A percentile compares a stretch with the other conserved stretches of the same genome.
Evolutionary conservation across 1,140 invertebrate species (phyloP).

Genomic region (Bilobella aurantiaca): DNA sequence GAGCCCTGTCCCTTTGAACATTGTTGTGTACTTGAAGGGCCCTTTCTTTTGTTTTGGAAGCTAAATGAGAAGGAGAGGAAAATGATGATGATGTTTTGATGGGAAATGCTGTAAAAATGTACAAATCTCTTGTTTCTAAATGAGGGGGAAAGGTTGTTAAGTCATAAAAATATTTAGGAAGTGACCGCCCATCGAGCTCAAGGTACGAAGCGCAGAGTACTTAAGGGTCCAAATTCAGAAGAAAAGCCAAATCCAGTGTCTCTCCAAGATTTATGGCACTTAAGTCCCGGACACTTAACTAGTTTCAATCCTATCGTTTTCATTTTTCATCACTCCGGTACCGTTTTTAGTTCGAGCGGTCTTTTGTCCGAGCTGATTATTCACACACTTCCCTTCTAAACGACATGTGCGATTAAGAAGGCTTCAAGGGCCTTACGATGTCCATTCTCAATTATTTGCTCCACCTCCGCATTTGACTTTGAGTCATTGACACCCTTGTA

Average conservation of each 20-base stretch:
- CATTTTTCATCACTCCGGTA: background rate
- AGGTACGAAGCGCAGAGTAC: no score
- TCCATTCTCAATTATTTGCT: no score
- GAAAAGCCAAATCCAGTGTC: no score
- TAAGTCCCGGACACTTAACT: background rate
- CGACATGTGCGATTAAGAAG: no score
- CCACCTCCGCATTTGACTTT: no score
- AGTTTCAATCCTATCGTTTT: background rate
- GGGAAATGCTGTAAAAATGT: slow-evolving; percentile 36
- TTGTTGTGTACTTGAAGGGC: background rate
- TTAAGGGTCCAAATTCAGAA: background rate
- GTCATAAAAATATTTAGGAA: slow-evolving; percentile 34
- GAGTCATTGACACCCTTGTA: no score
- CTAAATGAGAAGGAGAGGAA: slow-evolving; percentile 4
- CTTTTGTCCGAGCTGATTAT: background rate
- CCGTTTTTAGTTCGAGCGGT: no score
- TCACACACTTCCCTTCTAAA: background rate
- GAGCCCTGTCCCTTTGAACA: background rate
- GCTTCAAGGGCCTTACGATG: no score
- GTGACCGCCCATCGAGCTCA: slow-evolving; percentile 33
- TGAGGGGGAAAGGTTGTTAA: slow-evolving; percentile 34
- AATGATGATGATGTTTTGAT: slow-evolving; percentile 36
- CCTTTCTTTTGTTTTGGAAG: background rate
- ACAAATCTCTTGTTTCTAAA: slow-evolving; percentile 34
- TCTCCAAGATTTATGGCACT: background rate